phyloP scores from a whole-genome alignment of 1,140 invertebrate genomes.

The Drosophila nannoptera region DNA sequence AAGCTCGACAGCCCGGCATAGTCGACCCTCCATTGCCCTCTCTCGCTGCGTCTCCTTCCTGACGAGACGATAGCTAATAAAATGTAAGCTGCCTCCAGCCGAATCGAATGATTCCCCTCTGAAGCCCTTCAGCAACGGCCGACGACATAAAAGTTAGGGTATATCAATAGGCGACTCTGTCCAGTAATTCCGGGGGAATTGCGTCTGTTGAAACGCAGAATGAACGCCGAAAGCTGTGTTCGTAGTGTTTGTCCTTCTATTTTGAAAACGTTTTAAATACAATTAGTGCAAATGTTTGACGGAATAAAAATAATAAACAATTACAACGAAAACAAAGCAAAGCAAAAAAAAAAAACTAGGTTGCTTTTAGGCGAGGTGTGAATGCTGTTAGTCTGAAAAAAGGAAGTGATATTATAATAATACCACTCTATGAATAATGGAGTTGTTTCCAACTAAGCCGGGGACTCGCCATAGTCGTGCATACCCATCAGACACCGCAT shows the following conservation, averaged over 20 bases:
- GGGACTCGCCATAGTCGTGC: too few relatives aligned
- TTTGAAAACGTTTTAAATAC: conserved; percentile 17
- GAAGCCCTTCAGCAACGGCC: too few relatives aligned
- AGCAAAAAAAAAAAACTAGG: background rate
- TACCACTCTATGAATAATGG: too few relatives aligned
- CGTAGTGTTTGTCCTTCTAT: background rate
- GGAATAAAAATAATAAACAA: background rate
- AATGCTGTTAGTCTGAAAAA: background rate
- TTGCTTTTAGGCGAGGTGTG: conserved; percentile 8
- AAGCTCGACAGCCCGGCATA: background rate
- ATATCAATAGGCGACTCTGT: background rate
- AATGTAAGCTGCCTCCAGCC: too few relatives aligned
- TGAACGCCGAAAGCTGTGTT: background rate
- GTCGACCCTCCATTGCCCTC: background rate
- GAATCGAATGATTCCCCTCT: too few relatives aligned
- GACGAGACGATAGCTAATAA: too few relatives aligned
- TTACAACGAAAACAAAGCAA: background rate
- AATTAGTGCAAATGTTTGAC: conserved; percentile 13
- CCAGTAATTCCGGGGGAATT: background rate
- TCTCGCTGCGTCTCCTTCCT: too few relatives aligned
- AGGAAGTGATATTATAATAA: too few relatives aligned
- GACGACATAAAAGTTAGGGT: background rate
- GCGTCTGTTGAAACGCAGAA: background rate
- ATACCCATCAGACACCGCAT: too few relatives aligned
- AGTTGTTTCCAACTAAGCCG: too few relatives aligned